These are phyloP conservation scores for Neelides sp. DNA, from an alignment of 1,140 invertebrate species.

Conservation along the genomic window DNA sequence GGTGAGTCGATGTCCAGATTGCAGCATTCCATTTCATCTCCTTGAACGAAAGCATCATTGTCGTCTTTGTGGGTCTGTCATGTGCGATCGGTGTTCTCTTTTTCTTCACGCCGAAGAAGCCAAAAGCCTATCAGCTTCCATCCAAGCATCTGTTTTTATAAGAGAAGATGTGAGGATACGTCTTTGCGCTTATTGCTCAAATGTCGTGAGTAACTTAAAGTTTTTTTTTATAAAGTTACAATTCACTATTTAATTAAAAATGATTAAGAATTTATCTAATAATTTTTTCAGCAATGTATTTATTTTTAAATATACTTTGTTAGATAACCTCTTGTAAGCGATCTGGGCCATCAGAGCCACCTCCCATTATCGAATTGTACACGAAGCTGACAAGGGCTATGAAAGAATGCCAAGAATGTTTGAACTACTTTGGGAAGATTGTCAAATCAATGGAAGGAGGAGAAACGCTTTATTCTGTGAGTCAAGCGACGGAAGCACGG, in stretches of 20 bases:
- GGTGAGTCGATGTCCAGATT: conserved; percentile 79
- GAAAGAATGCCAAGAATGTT: conserved; percentile 10
- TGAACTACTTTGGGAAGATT: conserved; percentile 16
- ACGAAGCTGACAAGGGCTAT: conserved; percentile 12
- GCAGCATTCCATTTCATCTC: conserved; percentile 74
- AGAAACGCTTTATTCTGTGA: conserved; percentile 69
- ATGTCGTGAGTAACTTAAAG: conserved; percentile 36
- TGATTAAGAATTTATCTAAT: not conserved
- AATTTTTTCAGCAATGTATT: too few relatives aligned
- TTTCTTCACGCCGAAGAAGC: conserved; percentile 73
- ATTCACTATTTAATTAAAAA: not conserved
- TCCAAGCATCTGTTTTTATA: conserved; percentile 34
- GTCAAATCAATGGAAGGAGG: conserved; percentile 49
- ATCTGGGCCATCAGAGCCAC: too few relatives aligned
- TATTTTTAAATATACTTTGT: too few relatives aligned
- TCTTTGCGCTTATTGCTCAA: conserved; percentile 29
- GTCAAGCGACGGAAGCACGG: conserved; percentile 66
- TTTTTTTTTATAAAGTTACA: conserved; percentile 26
- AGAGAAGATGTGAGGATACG: not conserved
- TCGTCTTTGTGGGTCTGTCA: conserved; percentile 83
- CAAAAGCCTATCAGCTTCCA: conserved; percentile 48
- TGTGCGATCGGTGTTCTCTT: conserved; percentile 84
- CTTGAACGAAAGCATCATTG: conserved; percentile 85
- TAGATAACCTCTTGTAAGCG: too few relatives aligned
- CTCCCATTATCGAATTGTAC: conserved; percentile 46